A percentile compares a stretch with the other conserved stretches of the same genome.
Evolutionary conservation across 1,140 invertebrate genomes (phyloP).

Genomic region (Aporrectodea caliginosa): DNA sequence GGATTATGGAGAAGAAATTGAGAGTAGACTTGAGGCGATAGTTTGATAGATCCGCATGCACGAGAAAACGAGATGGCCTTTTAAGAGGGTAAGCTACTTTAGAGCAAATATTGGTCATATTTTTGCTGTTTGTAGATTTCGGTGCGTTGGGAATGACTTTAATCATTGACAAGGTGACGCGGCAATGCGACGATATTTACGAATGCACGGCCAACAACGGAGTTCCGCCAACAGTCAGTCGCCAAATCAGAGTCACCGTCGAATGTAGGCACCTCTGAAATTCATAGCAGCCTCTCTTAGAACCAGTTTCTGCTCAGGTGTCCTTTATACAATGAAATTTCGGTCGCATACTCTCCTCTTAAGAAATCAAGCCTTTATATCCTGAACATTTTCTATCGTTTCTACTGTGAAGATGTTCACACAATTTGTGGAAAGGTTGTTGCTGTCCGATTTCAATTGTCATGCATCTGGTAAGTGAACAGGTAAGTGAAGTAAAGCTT

Average conservation of each 20-base stretch:
- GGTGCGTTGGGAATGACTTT: conserved; percentile 42
- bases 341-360: background rate
- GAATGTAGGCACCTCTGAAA: conserved; percentile 39
- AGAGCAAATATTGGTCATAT: background rate
- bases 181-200: conserved; percentile 46
- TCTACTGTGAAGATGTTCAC: too few relatives aligned
- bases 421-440: too few relatives aligned
- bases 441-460: too few relatives aligned
- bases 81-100: background rate
- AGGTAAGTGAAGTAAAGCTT: too few relatives aligned
- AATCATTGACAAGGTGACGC: conserved; percentile 46
- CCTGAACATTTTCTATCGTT: background rate
- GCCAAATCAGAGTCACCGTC: conserved; percentile 45
- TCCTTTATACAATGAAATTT: too few relatives aligned
- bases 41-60: background rate
- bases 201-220: conserved; percentile 49
- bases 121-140: conserved; percentile 33
- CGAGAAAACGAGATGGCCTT: background rate
- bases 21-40: background rate
- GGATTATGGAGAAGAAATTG: background rate
- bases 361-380: background rate
- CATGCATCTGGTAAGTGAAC: too few relatives aligned
- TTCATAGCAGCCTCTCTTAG: too few relatives aligned
- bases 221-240: conserved; percentile 43
- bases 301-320: too few relatives aligned